Percentiles rank a stretch among this genome's conserved stretches.
Evolutionary conservation across 1,140 invertebrate species (phyloP).

Genomic region (Bombus vancouverensis): DNA sequence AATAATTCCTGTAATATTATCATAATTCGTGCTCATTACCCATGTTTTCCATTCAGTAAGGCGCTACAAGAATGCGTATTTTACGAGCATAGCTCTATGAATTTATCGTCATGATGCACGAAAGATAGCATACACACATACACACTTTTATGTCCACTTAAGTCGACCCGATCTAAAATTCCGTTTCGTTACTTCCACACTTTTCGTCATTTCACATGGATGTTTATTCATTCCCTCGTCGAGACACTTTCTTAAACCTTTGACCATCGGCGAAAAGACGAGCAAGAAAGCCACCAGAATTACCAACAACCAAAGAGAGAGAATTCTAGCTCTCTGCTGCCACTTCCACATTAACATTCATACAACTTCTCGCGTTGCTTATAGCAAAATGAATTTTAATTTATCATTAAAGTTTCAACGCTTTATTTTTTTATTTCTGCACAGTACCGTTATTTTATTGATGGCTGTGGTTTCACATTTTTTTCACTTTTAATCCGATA

Average conservation of each 20-base stretch:
- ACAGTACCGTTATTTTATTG: background rate
- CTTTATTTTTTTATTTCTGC: background rate
- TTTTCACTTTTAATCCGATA: too few relatives aligned
- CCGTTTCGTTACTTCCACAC: background rate
- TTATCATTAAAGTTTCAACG: background rate
- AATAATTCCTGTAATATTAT: background rate
- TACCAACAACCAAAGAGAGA: slow-evolving; percentile 10
- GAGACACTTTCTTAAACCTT: slow-evolving; percentile 17
- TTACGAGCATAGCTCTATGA: background rate
- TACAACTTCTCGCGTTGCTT: background rate
- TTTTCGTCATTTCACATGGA: background rate
- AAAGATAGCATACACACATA: background rate
- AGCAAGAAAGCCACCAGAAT: background rate
- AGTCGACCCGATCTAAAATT: slow-evolving; percentile 17
- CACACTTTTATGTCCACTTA: slow-evolving; percentile 1
- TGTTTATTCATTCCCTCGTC: slow-evolving; percentile 14
- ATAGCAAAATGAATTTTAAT: background rate
- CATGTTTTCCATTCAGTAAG: background rate
- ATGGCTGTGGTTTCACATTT: background rate
- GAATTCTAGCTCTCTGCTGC: background rate
- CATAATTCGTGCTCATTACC: background rate
- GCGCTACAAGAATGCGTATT: background rate
- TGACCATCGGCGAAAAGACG: background rate
- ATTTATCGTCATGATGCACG: background rate
- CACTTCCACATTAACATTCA: background rate